Base-by-base conservation (phyloP, 2,888 invertebrate genomes). In the Drosophila testacea region DNA sequence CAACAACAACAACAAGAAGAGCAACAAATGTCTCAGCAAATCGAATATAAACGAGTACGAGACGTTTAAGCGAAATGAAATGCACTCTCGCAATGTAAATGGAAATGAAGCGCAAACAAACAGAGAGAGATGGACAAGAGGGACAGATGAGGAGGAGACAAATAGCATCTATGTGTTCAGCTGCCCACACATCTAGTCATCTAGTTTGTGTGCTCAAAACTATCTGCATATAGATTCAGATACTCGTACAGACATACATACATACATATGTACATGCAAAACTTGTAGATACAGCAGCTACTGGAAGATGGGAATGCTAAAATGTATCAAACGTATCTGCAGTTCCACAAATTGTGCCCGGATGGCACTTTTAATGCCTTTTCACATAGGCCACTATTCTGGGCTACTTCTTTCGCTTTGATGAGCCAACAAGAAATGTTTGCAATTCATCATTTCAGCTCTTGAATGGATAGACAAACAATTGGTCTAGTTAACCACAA, bases 361-460 rank as follows among this genome's bases (percentile, higher is more conserved):
- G n/a, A 27, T 36, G 52, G 28, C 60, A 61, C 34, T 61, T 44
- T 51, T 59, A 41, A 50, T 41, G 22, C 22, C 11, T 13, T 9
- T 7, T 11, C 11, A 11, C 4, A 13, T 30, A 13, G 13, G 30
- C 9, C 6, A 11, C 3, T 11, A 48, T 50, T 50, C 5, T 22
- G 48, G 16, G 34, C 32, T 38, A 28, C 38, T 51, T 39, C 52
- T 38, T 51, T n/a, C 42, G 60, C 55, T 56, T 34, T 60, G 69
- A 60, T 59, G 54, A 60, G 50, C 28, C 32, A 27, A 42, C 56
- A 41, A 34, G 4, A n/a, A 67, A 50, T 67, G 64, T 63, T 69
- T 78, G 74, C 79, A 68, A 79, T 81, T 79, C 70, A 70, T 82
- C 72, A 76, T 61, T 52, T 6, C 3, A 32, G 32, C 7, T 7